Conservation (phyloP, 1,140 invertebrate genomes). For the Octopus sinensis region DNA sequence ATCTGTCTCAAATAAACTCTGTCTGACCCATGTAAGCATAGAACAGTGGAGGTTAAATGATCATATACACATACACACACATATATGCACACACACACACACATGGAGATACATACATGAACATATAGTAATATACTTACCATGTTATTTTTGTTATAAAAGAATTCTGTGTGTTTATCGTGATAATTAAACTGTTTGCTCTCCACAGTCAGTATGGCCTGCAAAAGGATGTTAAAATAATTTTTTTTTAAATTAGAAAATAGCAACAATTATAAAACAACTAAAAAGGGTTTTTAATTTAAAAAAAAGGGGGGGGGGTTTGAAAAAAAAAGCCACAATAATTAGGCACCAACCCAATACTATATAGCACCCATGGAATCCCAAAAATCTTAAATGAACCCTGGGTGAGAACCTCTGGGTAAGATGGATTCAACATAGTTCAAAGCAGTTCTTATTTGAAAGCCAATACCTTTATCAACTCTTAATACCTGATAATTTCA, state of each 20-base stretch:
- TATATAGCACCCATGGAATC: too few relatives aligned
- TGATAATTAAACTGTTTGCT: slow-evolving; percentile 47
- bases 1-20: too few relatives aligned
- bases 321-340: too few relatives aligned
- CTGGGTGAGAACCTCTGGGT: too few relatives aligned
- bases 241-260: neutral
- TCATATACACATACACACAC: neutral
- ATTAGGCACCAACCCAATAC: too few relatives aligned
- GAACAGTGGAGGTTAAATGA: too few relatives aligned
- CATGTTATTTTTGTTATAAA: slow-evolving; percentile 41
- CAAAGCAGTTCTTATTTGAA: too few relatives aligned
- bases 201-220: slow-evolving; percentile 44
- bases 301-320: neutral
- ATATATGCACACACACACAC: neutral
- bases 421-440: too few relatives aligned
- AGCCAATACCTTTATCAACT: too few relatives aligned
- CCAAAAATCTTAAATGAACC: too few relatives aligned
- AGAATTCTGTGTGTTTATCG: slow-evolving; percentile 46
- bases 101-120: neutral
- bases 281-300: neutral
- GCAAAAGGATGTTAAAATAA: slow-evolving; percentile 13
- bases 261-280: neutral
- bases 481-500: too few relatives aligned
- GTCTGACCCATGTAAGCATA: too few relatives aligned
- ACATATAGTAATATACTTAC: slow-evolving; percentile 26